Percentiles rank a stretch among this genome's conserved stretches.
Conservation (phyloP, 2,888 invertebrate genomes). For the Melipona beecheii region DNA sequence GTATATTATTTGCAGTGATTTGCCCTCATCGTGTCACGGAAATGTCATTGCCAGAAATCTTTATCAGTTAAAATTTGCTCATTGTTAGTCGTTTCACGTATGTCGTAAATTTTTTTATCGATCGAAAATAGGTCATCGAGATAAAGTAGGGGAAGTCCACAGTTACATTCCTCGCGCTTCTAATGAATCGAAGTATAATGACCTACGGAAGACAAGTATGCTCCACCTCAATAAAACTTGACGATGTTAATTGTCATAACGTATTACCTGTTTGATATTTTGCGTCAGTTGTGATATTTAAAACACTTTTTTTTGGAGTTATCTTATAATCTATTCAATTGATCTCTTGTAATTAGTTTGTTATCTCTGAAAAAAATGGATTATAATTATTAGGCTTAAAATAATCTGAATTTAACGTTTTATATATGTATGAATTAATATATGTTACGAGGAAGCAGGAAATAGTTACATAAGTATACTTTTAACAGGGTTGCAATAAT, state of each 20-base stretch:
- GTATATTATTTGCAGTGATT: neutral
- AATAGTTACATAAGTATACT: neutral
- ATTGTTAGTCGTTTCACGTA: neutral
- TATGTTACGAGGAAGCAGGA: neutral
- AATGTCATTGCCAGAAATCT: neutral
- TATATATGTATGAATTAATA: neutral
- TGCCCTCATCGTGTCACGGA: neutral
- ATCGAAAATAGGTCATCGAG: slow-evolving; percentile 52
- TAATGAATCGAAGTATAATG: slow-evolving; percentile 16
- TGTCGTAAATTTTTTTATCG: slow-evolving; percentile 30
- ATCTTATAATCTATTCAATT: neutral
- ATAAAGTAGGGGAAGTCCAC: slow-evolving; percentile 14
- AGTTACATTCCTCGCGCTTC: neutral
- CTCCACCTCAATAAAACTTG: neutral
- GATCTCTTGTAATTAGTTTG: neutral
- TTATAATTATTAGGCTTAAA: neutral
- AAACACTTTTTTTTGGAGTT: neutral
- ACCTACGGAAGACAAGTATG: neutral
- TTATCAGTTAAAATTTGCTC: neutral
- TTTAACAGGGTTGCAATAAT: slow-evolving; percentile 65
- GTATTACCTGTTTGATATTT: too few species aligned
- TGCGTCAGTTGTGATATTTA: neutral
- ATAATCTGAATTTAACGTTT: slow-evolving; percentile 1
- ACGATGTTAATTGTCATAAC: neutral
- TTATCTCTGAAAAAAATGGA: slow-evolving; percentile 8